These are phyloP conservation scores for Molossus alvarezi DNA, from an alignment of 2,797 vertebrate species.

Conservation along the genomic window DNA sequence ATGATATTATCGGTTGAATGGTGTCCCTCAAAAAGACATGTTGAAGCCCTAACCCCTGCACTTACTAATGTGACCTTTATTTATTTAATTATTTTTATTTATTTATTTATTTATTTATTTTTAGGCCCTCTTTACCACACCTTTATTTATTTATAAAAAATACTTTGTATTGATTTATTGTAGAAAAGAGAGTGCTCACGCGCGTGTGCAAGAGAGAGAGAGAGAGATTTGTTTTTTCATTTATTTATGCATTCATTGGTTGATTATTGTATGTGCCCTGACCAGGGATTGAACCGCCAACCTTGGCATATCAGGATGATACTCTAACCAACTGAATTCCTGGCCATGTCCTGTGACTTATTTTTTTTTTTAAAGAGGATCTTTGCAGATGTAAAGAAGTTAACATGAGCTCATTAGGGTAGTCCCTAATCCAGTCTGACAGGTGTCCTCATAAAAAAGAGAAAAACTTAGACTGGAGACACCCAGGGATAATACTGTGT, in stretches of 20 bases:
- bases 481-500: not conserved
- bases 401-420: not conserved
- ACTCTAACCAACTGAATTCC: too few species aligned
- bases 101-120: too few species aligned
- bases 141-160: not conserved
- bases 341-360: too few species aligned
- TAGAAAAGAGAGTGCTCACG: not conserved
- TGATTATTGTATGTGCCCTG: not conserved
- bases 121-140: too few species aligned
- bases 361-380: not conserved
- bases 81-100: too few species aligned
- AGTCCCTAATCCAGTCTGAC: not conserved
- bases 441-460: not conserved
- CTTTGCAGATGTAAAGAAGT: not conserved
- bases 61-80: not conserved
- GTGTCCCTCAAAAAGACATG: not conserved
- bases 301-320: too few species aligned
- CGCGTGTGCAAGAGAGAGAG: not conserved
- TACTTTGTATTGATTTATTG: not conserved
- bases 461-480: not conserved
- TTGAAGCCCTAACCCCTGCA: fast-evolving
- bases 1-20: not conserved
- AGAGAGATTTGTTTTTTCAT: not conserved
- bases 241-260: not conserved
- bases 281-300: not conserved